phyloP scores from a whole-genome alignment of 2,797 vertebrate species.

The Hyperoplus lanceolatus region DNA sequence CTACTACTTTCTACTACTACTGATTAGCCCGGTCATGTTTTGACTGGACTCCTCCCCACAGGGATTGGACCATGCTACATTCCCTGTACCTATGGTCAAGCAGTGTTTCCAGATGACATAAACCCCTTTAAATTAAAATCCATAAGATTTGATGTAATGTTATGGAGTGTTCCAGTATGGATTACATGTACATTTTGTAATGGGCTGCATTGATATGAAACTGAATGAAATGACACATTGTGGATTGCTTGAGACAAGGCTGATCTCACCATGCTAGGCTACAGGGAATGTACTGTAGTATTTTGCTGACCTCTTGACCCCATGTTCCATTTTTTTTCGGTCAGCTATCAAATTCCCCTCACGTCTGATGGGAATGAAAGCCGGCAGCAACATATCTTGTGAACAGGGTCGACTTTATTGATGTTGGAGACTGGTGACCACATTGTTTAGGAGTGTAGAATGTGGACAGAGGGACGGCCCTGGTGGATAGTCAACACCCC shows the following conservation, averaged over 20 bases:
- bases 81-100: too few relatives aligned
- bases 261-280: background rate
- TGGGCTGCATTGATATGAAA: background rate
- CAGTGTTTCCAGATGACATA: too few relatives aligned
- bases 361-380: slow-evolving; percentile 62
- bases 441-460: slow-evolving; percentile 43
- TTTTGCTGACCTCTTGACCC: slow-evolving; percentile 48
- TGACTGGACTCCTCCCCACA: too few relatives aligned
- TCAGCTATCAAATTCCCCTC: slow-evolving; percentile 48
- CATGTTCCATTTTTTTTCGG: slow-evolving; percentile 42
- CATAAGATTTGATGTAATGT: background rate
- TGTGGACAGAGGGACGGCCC: slow-evolving; percentile 23
- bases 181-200: background rate
- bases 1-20: too few relatives aligned
- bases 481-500: background rate
- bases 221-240: background rate
- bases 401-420: slow-evolving; percentile 67
- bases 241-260: background rate
- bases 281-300: background rate
- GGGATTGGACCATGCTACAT: too few relatives aligned
- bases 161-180: background rate
- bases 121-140: too few relatives aligned
- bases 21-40: too few relatives aligned
- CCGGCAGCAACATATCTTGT: slow-evolving; percentile 38
- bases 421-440: slow-evolving; percentile 55